Evolutionary conservation across 2,113 vertebrate genomes (phyloP).

Genomic region (Cygnus atratus): DNA sequence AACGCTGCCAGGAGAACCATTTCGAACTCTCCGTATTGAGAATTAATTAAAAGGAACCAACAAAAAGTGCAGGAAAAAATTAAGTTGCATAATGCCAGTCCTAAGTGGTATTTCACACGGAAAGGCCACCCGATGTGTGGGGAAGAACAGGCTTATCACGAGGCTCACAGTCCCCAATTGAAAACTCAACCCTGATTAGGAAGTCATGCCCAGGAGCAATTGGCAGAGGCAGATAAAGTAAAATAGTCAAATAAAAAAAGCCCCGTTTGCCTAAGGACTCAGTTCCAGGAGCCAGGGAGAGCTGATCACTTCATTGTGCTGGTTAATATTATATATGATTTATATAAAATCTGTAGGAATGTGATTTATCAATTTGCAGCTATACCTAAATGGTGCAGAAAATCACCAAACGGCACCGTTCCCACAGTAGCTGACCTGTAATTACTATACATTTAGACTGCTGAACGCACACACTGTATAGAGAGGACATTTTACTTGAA

Average conservation of each 20-base stretch:
- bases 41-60: background rate
- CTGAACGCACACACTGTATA: background rate
- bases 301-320: background rate
- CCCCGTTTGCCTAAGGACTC: background rate
- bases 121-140: background rate
- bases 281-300: background rate
- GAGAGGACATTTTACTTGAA: background rate
- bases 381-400: slow-evolving; percentile 18
- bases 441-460: background rate
- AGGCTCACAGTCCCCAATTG: background rate
- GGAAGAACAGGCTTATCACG: background rate
- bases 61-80: background rate
- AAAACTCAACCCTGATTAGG: background rate
- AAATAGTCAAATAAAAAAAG: background rate
- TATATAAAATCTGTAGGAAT: background rate
- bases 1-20: background rate
- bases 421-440: slow-evolving; percentile 15
- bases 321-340: background rate
- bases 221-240: slow-evolving; percentile 9
- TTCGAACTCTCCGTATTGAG: background rate
- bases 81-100: background rate
- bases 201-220: background rate
- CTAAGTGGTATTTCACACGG: background rate
- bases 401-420: background rate
- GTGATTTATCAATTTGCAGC: slow-evolving; percentile 22